phyloP scores from a whole-genome alignment of 1,140 invertebrate genomes.

The Pogonus chalceus region DNA sequence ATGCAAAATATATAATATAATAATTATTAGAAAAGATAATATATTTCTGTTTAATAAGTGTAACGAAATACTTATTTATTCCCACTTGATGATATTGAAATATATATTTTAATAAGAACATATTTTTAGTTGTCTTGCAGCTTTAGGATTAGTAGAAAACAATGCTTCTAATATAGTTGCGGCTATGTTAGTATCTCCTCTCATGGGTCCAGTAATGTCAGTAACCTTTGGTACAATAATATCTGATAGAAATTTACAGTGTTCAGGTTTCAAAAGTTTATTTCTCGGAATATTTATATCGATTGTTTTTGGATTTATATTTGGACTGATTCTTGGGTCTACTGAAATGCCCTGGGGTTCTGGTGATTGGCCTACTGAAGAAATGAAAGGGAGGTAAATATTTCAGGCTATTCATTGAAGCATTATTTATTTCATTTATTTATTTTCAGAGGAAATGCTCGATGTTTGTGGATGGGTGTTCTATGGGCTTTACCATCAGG shows the following conservation, averaged over 20 bases:
- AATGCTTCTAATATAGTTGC: conserved; percentile 72
- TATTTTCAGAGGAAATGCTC: conserved; percentile 49
- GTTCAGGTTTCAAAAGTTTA: conserved; percentile 56
- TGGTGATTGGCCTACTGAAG: conserved; percentile 67
- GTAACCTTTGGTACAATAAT: conserved; percentile 75
- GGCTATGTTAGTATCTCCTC: conserved; percentile 77
- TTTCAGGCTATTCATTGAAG: neutral
- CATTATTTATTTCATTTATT: neutral
- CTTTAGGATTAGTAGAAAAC: conserved; percentile 49
- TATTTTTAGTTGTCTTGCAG: conserved; percentile 43
- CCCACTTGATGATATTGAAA: too few species aligned
- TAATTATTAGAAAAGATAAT: too few species aligned
- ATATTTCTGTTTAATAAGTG: too few species aligned
- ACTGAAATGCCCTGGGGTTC: conserved; percentile 68
- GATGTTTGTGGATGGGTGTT: conserved; percentile 61
- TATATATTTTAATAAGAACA: too few species aligned
- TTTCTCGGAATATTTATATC: conserved; percentile 61
- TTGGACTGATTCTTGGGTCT: conserved; percentile 62
- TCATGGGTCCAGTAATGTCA: conserved; percentile 83
- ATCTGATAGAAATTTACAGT: conserved; percentile 52
- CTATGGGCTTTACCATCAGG: conserved; percentile 61
- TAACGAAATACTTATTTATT: too few species aligned
- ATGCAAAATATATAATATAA: too few species aligned
- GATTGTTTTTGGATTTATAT: conserved; percentile 65
- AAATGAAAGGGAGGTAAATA: conserved; percentile 64